Evolutionary conservation across 37 sponge, comb jelly and placozoan species (phyloP), one percentile per base, ranked within the genome.

Genomic region (Tethya wilhelma): DNA sequence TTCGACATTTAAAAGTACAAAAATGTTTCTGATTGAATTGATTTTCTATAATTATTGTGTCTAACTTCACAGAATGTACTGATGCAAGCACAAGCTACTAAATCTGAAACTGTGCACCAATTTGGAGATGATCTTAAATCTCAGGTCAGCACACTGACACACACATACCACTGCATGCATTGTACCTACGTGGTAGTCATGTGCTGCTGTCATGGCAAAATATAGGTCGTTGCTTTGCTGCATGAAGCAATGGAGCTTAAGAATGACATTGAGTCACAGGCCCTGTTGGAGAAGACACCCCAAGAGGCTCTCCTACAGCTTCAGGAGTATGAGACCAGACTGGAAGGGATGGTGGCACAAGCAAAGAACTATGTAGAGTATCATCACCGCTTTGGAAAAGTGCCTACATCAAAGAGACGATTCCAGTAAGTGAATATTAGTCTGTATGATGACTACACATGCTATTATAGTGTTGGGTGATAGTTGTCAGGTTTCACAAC

Each of bases 1-100:
- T 90, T 56, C 49, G 78, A 34, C 74, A 79, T 31, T 65, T 90
- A 30, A 84, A 90, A 81, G 89, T 88, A 62, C 32, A 26, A 33
- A 44, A 44, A 23, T 28, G 28, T 5, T 49, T 49, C 14, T 49
- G 14, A 9, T 14, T 49, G 53, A 14, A 14, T 49, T 49, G 53
- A 9, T 49, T 49, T 9, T 49, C 53, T 19, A 19, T 14, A 14
- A 49, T 49, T 14, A 19, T 49, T 49, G 53, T 49, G 53, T 49
- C 14, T 49, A 2, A 44, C 22, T 56, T 67, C 59, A 23, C 33
- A 80, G 81, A 69, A 14, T 70, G 44, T 53, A 41, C 56, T 80
- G 59, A 19, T 80, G 29, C 59, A 70, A 58, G 81, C 81, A 23
- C 60, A 80, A 57, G 81, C 71, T 28, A 70, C 81, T 19, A 80